These are phyloP conservation scores for Zele albiditarsus DNA, from an alignment of 2,888 invertebrate genomes.

Conservation along the genomic window DNA sequence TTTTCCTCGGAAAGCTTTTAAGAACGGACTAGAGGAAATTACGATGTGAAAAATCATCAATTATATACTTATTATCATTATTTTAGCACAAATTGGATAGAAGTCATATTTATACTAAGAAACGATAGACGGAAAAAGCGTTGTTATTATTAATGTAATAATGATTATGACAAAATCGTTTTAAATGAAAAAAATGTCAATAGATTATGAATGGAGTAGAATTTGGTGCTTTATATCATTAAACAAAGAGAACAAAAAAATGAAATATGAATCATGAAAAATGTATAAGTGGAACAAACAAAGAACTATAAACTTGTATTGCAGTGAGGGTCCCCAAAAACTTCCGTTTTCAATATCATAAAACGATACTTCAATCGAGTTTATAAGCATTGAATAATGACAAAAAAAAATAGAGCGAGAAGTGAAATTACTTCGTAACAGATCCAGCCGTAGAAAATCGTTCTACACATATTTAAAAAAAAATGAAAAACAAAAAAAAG, in stretches of 20 bases:
- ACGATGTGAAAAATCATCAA: neutral
- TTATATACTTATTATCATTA: neutral
- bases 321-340: conserved; percentile 45
- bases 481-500: conserved; percentile 24
- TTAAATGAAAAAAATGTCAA: conserved; percentile 7
- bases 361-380: conserved; percentile 21
- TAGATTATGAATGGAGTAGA: conserved; percentile 50
- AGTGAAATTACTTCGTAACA: conserved; percentile 25
- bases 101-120: neutral
- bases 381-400: conserved; percentile 37
- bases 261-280: conserved; percentile 43
- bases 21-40: neutral
- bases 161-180: neutral
- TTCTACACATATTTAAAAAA: conserved; percentile 4
- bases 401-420: conserved; percentile 36
- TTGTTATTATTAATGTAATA: neutral
- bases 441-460: conserved; percentile 10
- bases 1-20: conserved; percentile 10
- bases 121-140: neutral
- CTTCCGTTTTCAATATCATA: conserved; percentile 9
- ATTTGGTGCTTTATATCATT: conserved; percentile 64
- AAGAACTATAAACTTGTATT: conserved; percentile 1
- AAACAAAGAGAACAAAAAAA: neutral
- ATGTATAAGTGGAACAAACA: conserved; percentile 27
- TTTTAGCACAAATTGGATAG: conserved; percentile 27